Conservation (phyloP, 2,888 invertebrate species). For the Polietes domitor region DNA sequence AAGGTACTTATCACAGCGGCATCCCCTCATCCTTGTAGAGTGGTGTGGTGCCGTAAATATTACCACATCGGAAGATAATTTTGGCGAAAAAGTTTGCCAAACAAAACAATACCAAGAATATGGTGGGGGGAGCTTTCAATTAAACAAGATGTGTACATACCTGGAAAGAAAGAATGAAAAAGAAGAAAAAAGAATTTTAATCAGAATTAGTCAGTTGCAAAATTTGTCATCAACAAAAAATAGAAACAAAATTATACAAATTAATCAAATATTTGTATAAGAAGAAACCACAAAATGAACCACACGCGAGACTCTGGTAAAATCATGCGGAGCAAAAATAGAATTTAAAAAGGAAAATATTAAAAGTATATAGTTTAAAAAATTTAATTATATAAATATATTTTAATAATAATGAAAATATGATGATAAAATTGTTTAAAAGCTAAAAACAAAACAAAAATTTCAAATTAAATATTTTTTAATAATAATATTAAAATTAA, state of each 20-base stretch:
- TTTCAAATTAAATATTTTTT: too few species aligned
- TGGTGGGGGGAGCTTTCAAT: not conserved
- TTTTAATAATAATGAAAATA: not conserved
- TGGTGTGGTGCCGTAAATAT: not conserved
- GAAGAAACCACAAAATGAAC: slow-evolving; percentile 60
- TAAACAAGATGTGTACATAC: slow-evolving; percentile 52
- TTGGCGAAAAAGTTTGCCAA: not conserved
- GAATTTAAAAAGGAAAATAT: too few species aligned
- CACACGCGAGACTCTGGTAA: slow-evolving; percentile 46
- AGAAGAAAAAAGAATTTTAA: slow-evolving; percentile 23
- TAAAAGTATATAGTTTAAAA: not conserved
- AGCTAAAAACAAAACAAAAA: too few species aligned
- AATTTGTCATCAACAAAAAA: not conserved
- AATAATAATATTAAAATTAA: too few species aligned
- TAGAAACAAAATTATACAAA: slow-evolving; percentile 22
- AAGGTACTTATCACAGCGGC: slow-evolving; percentile 17
- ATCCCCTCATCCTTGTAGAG: not conserved
- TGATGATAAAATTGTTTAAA: not conserved
- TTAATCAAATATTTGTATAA: slow-evolving; percentile 24
- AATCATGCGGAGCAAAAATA: not conserved
- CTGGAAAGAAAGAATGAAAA: slow-evolving; percentile 48
- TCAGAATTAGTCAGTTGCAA: slow-evolving; percentile 15
- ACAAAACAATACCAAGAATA: not conserved
- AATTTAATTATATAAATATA: not conserved
- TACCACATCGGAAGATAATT: not conserved